These are phyloP conservation scores for Eclectus roratus DNA, from an alignment of 2,113 vertebrate genomes.

Conservation along the genomic window DNA sequence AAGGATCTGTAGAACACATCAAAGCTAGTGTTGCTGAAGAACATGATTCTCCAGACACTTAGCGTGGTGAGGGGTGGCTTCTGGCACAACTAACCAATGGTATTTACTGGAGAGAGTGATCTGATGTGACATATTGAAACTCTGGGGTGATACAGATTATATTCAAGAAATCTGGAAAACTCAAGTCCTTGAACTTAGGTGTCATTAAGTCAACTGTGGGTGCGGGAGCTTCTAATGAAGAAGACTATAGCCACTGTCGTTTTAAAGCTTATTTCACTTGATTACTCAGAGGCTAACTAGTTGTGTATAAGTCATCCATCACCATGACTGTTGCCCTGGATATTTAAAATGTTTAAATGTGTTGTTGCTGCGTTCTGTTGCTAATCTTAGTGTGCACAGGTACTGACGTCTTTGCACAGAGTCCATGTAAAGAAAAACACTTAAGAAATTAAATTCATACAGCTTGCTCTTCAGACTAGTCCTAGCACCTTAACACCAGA, in stretches of 20 bases:
- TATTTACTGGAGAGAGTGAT: not conserved
- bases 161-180: not conserved
- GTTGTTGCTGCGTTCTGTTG: not conserved
- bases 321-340: not conserved
- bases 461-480: not conserved
- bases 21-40: not conserved
- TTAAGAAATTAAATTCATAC: not conserved
- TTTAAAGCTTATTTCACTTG: not conserved
- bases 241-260: not conserved
- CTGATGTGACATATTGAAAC: accelerated
- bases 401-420: not conserved
- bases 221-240: not conserved
- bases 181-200: not conserved
- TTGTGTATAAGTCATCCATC: not conserved
- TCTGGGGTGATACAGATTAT: not conserved
- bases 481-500: not conserved
- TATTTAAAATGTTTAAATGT: not conserved
- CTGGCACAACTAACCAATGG: not conserved
- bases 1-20: not conserved
- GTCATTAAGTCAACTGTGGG: not conserved
- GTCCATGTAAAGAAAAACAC: not conserved
- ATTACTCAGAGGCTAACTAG: not conserved
- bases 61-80: not conserved
- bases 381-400: not conserved
- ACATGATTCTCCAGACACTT: not conserved